Base-by-base conservation (phyloP, 2,113 vertebrate species). In the Psilopsiagon aymara region DNA sequence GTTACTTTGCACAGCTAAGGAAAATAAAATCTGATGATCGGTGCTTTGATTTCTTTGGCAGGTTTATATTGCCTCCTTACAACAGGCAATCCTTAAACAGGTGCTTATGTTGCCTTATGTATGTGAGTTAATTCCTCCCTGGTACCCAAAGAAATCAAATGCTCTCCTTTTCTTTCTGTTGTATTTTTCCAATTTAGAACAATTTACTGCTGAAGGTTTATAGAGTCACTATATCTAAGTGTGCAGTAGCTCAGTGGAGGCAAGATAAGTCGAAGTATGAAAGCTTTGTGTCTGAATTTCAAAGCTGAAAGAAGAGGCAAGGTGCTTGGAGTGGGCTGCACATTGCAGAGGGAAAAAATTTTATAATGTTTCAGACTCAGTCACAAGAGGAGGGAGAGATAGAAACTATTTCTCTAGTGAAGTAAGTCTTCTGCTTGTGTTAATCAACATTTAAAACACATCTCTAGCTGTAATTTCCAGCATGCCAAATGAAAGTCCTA, bases 361-460 rank as follows among this genome's bases (percentile, higher is more conserved):
- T 81, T 69, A 35, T 64, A 51, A 20, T 43, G 73, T 78, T 86
- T 91, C 43, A 59, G n/a, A 21, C 43, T 47, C 24, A 13, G 46
- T 77, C 29, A 23, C 37, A 55, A 49, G 83, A 71, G 19, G 25
- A 82, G 11, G 44, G 37, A 81, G 92, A 52, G 44, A 27, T 73
- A 93, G 55, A 62, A 82, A 62, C 41, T 69, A 29, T 87, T 78
- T 89, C 53, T 74, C 67, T 62, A 82, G 37, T 2, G 3, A 93
- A 77, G 77, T 10, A 95, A 94, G 39, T 27, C 37, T 23, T 87
- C 60, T 91, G 37, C 53, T 93, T 84, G 44, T 95, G 60, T 96
- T 95, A 92, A 94, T 91, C 91, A 87, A 59, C 86, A 82, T 64
- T 90, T 86, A 79, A 91, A 83, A 24, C 43, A 53, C 31, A 84